Conservation (phyloP, 2,888 invertebrate species). For the Drosophila mayaguana region DNA sequence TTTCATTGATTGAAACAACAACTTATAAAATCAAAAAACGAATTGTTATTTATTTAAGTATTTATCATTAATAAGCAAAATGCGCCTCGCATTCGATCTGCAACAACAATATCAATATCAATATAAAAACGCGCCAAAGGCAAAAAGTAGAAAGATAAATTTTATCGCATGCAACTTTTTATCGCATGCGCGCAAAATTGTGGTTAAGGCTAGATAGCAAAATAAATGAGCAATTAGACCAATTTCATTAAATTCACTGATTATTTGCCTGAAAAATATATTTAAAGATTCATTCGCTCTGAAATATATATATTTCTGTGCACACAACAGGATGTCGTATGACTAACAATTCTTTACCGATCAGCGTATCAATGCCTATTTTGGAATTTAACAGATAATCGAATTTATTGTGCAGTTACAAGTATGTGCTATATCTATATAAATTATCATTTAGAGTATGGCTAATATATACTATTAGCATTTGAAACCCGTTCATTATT, state of each 20-base stretch:
- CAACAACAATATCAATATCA: slow-evolving; percentile 13
- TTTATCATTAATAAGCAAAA: slow-evolving; percentile 49
- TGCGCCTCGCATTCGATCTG: slow-evolving; percentile 36
- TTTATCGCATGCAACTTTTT: slow-evolving; percentile 35
- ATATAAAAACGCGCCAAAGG: slow-evolving; percentile 29
- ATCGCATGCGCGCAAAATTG: slow-evolving; percentile 17
- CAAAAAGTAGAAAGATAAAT: slow-evolving; percentile 1
- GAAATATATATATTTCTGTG: slow-evolving; percentile 2
- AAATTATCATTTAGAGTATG: slow-evolving; percentile 21
- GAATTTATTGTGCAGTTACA: background rate
- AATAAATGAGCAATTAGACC: background rate
- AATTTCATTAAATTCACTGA: no score
- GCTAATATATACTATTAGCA: slow-evolving; percentile 4
- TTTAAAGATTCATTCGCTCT: slow-evolving; percentile 20
- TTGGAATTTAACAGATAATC: background rate
- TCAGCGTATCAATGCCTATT: slow-evolving; percentile 15
- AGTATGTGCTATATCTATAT: slow-evolving; percentile 19
- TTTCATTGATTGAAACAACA: slow-evolving; percentile 62
- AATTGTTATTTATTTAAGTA: slow-evolving; percentile 43
- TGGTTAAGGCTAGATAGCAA: background rate
- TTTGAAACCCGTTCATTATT: slow-evolving; percentile 14
- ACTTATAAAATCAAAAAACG: background rate
- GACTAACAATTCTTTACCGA: background rate
- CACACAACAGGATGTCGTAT: slow-evolving; percentile 43
- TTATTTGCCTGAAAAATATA: background rate